Percentiles rank a stretch among this genome's conserved stretches.
Conservation (phyloP, 2,888 invertebrate species). For the Drosophila rellima region DNA sequence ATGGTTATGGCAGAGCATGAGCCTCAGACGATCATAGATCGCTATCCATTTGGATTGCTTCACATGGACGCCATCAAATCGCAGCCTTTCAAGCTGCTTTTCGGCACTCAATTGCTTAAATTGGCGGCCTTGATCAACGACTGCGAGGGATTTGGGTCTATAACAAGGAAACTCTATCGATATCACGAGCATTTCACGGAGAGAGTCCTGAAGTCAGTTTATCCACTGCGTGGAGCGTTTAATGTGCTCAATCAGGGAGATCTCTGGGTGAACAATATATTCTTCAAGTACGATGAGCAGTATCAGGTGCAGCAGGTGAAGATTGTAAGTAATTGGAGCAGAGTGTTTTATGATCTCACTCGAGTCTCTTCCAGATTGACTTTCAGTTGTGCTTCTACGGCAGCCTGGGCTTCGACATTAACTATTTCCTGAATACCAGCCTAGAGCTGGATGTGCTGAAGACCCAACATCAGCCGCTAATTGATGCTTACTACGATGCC, state of each 20-base stretch:
- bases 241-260: slow-evolving; percentile 87
- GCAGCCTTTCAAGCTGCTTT: slow-evolving; percentile 77
- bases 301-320: slow-evolving; percentile 83
- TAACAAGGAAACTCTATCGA: slow-evolving; percentile 74
- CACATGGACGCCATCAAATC: slow-evolving; percentile 82
- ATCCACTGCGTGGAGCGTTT: slow-evolving; percentile 73
- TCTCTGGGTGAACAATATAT: slow-evolving; percentile 87
- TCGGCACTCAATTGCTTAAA: slow-evolving; percentile 82
- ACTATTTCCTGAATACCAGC: slow-evolving; percentile 85
- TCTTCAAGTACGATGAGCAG: slow-evolving; percentile 84
- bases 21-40: slow-evolving; percentile 67
- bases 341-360: not conserved
- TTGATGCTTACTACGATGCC: slow-evolving; percentile 74
- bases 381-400: slow-evolving; percentile 84
- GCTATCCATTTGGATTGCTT: slow-evolving; percentile 78
- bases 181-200: slow-evolving; percentile 82
- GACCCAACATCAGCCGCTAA: slow-evolving; percentile 69
- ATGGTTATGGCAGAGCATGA: slow-evolving; percentile 86
- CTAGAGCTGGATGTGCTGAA: slow-evolving; percentile 77
- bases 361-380: slow-evolving; percentile 76
- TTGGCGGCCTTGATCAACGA: slow-evolving; percentile 71
- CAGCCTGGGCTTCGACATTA: slow-evolving; percentile 85
- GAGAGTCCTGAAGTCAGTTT: slow-evolving; percentile 74
- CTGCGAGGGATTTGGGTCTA: slow-evolving; percentile 66
- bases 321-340: slow-evolving; percentile 82